Percentiles rank a stretch among this genome's conserved stretches.
Evolutionary conservation across 2,888 invertebrate genomes (phyloP).

Genomic region (Isoperla grammatica): DNA sequence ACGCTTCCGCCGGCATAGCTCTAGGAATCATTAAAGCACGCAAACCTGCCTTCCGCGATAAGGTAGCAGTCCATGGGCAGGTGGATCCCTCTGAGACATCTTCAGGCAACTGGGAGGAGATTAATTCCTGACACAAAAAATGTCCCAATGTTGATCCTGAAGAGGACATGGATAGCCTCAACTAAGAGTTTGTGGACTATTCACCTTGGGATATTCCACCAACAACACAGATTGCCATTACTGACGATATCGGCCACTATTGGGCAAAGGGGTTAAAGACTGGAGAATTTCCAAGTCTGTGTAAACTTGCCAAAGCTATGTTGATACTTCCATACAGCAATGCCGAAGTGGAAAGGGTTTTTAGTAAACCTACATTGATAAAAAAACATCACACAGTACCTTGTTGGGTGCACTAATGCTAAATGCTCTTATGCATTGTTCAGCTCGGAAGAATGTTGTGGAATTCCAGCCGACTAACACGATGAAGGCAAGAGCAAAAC

Average conservation of each 20-base stretch:
- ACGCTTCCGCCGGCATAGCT: no score
- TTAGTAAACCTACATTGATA: not conserved
- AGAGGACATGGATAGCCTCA: no score
- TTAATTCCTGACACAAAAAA: not conserved
- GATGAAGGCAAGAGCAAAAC: not conserved
- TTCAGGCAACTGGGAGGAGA: slow-evolving; percentile 1
- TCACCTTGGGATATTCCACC: no score
- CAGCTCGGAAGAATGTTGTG: not conserved
- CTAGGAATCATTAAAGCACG: no score
- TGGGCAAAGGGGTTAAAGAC: no score
- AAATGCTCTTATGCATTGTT: not conserved
- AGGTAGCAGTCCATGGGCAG: no score
- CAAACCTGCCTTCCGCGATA: no score
- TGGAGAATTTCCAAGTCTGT: not conserved
- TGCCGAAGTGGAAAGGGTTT: slow-evolving; percentile 2
- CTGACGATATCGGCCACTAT: no score
- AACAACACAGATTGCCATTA: no score
- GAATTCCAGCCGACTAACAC: not conserved
- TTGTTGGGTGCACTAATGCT: not conserved
- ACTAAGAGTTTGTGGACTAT: no score
- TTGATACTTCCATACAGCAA: not conserved
- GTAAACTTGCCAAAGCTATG: slow-evolving; percentile 5
- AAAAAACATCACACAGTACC: not conserved
- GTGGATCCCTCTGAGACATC: not conserved
- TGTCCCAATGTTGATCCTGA: not conserved